Evolutionary conservation across 2,888 invertebrate species (phyloP), one percentile per base, ranked within the genome.

Genomic region (Hylaea fasciaria): DNA sequence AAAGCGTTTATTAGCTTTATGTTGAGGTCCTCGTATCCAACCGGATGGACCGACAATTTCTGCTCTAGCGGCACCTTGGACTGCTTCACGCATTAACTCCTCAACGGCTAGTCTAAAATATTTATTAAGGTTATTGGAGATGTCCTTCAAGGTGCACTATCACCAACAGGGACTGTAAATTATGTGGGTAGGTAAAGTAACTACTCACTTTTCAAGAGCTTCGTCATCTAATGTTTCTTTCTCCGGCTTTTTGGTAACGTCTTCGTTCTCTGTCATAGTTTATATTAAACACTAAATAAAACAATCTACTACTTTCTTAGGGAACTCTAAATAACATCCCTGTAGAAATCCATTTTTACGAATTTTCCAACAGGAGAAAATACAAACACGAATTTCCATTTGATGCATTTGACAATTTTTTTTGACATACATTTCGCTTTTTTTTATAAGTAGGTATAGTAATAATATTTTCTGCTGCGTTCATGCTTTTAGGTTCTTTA

Each of bases 21-120:
- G 87, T 63, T 90, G 83, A 0, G 91, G 85, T 49, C 84, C 83
- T 79, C 91, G 93, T 57, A 93, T 89, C 94, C 94, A 94, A 69
- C 94, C 94, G 1, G 93, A 88, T 9, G 94, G 93, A 35, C 94
- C 94, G 58, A 93, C 87, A 61, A 93, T 87, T 83, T 93, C 93
- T 37, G 94, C 94, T 82, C 94, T 86, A 45, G 93, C 93, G 48
- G 93, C 93, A 53, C 93, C 94, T 78, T 93, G 92, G 41, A 93
- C 92, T 11, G 94, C 93, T 81, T 94, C 94, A 60, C 92, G 87
- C 66, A 94, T 82, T 49, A 94, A 85, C 80, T 94, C 94, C 74
- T 94, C 93, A 45, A 93, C 91, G 11, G 94, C 94, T 77, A 93
- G 78, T 78, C 93, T 93, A 74, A 57, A 59, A 12, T 16, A 41